Percentiles rank a stretch among this genome's conserved stretches.
These are phyloP conservation scores for Drosophila melanosoma DNA, from an alignment of 2,888 invertebrate genomes.

Conservation along the genomic window DNA sequence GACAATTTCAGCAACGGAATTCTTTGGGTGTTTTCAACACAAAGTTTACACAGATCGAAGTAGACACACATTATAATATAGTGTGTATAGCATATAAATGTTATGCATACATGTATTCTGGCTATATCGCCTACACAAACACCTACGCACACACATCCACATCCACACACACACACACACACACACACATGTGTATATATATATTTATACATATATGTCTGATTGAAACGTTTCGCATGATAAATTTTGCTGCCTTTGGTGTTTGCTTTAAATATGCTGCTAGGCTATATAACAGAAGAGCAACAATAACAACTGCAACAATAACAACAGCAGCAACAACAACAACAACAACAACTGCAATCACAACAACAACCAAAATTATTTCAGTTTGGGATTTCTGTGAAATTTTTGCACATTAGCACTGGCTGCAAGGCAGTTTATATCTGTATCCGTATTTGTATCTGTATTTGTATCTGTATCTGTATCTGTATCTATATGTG, in stretches of 20 bases:
- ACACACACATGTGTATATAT: background rate
- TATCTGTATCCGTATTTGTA: slow-evolving; percentile 15
- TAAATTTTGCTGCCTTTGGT: slow-evolving; percentile 36
- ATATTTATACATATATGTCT: slow-evolving; percentile 1
- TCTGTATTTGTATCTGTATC: slow-evolving; percentile 9
- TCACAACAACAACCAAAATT: slow-evolving; percentile 7
- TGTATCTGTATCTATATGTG: slow-evolving; percentile 11
- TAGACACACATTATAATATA: slow-evolving; percentile 30
- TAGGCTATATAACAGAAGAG: slow-evolving; percentile 23
- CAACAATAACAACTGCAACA: slow-evolving; percentile 11
- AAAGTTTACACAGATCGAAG: slow-evolving; percentile 46
- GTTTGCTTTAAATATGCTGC: slow-evolving; percentile 28
- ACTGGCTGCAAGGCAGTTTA: slow-evolving; percentile 37
- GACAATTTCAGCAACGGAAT: slow-evolving; percentile 38
- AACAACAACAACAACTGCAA: slow-evolving; percentile 3
- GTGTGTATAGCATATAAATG: slow-evolving; percentile 13
- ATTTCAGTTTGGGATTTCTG: slow-evolving; percentile 41
- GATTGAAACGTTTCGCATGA: slow-evolving; percentile 35
- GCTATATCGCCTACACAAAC: slow-evolving; percentile 41
- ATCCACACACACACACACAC: background rate
- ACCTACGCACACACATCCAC: slow-evolving; percentile 15
- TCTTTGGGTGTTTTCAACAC: slow-evolving; percentile 53
- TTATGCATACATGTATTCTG: slow-evolving; percentile 17
- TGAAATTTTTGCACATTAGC: slow-evolving; percentile 60
- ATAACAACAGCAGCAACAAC: slow-evolving; percentile 2